Evolutionary conservation across 30 jellyfish, hydroid and myxozoan genomes (phyloP).

Genomic region (Thelohanellus kitauei): DNA sequence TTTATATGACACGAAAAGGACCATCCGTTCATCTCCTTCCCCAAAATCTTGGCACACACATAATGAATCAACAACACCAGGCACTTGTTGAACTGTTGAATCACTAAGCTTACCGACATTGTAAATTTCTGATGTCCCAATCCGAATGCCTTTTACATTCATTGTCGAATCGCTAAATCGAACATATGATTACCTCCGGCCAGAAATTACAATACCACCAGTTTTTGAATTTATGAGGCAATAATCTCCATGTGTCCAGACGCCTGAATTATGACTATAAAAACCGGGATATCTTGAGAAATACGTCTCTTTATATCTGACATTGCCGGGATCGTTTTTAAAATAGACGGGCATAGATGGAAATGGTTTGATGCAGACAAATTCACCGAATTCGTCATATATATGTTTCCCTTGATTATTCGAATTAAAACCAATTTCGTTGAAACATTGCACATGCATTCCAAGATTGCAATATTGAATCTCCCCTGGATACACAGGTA

Average conservation of each 20-base stretch:
- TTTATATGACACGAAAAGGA: no score
- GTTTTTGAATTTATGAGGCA: conserved; percentile 32
- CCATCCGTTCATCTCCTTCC: conserved; percentile 58
- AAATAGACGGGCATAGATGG: conserved; percentile 87
- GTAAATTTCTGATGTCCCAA: conserved; percentile 89
- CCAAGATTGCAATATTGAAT: conserved; percentile 69
- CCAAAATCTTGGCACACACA: conserved; percentile 40
- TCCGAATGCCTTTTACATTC: conserved; percentile 72
- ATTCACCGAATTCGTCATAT: conserved; percentile 51
- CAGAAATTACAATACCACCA: conserved; percentile 67
- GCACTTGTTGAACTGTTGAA: no score
- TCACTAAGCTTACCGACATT: conserved; percentile 28
- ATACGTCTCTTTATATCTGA: conserved; percentile 29
- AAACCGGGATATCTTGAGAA: conserved; percentile 45
- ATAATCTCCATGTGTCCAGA: conserved; percentile 90
- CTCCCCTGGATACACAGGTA: conserved; percentile 73
- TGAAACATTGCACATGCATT: conserved; percentile 62
- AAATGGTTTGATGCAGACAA: conserved; percentile 72
- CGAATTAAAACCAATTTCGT: conserved; percentile 16
- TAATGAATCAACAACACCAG: no score
- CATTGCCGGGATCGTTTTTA: conserved; percentile 52
- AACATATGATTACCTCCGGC: conserved; percentile 40
- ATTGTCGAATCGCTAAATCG: conserved; percentile 85
- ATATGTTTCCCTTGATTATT: conserved; percentile 19
- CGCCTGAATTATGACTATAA: conserved; percentile 18